Evolutionary conservation across 2,888 invertebrate species (phyloP), one percentile per base, ranked within the genome.

Genomic region (Luperina nickerlii): DNA sequence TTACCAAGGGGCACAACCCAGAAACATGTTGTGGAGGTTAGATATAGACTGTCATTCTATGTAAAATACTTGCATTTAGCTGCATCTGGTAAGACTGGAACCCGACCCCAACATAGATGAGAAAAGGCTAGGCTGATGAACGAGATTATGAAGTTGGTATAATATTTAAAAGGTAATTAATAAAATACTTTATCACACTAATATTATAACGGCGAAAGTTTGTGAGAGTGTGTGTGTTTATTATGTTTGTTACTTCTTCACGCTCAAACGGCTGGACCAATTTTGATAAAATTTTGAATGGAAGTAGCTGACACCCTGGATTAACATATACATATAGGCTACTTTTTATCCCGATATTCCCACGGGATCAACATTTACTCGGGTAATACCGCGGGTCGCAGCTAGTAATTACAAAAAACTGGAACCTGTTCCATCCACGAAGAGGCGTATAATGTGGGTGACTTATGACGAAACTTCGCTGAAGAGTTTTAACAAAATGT

Each of bases 401-500:
- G 32, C 32, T 32, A 32, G 32, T 76, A 79, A 79, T 81, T 81
- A 76, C 18, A 74, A 74, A 32, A 85, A 78, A 65, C 76, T 78
- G 42, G 45, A 74, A 79, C 62, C 76, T 60, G 48, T 63, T 72
- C 51, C 71, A 74, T 67, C 70, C 63, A 84, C 72, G 32, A 38
- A 77, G 65, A 79, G 60, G 76, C 78, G 77, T 79, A 78, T 86
- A 83, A 82, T 77, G 73, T 86, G 70, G 79, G 88, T 86, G 88
- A 90, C 87, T 91, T 88, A 90, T 80, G 82, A 84, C 78, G 78
- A 87, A 90, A 90, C 74, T 90, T 89, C 74, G 13, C 74, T 80
- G 74, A 88, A 85, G 81, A 86, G 74, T 82, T 88, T 82, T 74
- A 89, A 85, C 85, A 87, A 90, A 91, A 88, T 76, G 84, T 83